phyloP scores from a whole-genome alignment of 2,797 vertebrate genomes.

The Xiphophorus birchmanni region DNA sequence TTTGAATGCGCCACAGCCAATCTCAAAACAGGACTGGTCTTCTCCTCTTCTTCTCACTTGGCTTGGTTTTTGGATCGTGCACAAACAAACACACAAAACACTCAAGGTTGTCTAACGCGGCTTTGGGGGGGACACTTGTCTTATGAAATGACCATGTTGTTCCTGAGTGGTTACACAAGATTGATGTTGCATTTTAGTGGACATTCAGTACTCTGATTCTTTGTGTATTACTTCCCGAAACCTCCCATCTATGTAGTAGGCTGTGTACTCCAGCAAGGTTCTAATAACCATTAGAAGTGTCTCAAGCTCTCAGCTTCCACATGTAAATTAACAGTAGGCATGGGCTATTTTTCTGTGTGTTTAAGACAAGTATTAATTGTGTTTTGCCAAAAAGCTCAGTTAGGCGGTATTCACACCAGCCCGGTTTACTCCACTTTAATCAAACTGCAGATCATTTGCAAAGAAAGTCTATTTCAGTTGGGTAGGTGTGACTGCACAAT shows the following conservation, averaged over 20 bases:
- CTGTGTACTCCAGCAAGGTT: not conserved
- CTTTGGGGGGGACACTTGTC: conserved; percentile 28
- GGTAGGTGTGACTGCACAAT: no score
- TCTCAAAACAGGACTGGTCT: conserved; percentile 48
- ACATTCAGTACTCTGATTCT: conserved; percentile 19
- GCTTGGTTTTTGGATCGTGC: conserved; percentile 42
- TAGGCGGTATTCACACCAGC: not conserved
- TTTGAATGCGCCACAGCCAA: conserved; percentile 50
- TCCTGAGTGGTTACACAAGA: conserved; percentile 39
- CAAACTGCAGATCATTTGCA: no score
- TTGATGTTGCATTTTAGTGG: conserved; percentile 27
- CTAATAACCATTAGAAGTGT: not conserved
- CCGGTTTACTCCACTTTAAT: no score
- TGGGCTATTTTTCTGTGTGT: not conserved
- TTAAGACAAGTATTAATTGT: not conserved
- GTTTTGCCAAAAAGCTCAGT: not conserved
- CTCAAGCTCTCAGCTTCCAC: not conserved
- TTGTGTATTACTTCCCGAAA: conserved; percentile 13
- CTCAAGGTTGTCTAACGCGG: conserved; percentile 55
- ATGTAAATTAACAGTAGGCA: not conserved
- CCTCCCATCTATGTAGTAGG: conserved; percentile 1
- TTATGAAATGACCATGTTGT: conserved; percentile 32
- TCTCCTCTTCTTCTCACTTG: conserved; percentile 49
- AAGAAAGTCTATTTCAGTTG: no score
- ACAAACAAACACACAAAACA: conserved; percentile 29